Evolutionary conservation across 2,888 invertebrate species (phyloP), one percentile per base, ranked within the genome.

Genomic region (Apodemia zela): DNA sequence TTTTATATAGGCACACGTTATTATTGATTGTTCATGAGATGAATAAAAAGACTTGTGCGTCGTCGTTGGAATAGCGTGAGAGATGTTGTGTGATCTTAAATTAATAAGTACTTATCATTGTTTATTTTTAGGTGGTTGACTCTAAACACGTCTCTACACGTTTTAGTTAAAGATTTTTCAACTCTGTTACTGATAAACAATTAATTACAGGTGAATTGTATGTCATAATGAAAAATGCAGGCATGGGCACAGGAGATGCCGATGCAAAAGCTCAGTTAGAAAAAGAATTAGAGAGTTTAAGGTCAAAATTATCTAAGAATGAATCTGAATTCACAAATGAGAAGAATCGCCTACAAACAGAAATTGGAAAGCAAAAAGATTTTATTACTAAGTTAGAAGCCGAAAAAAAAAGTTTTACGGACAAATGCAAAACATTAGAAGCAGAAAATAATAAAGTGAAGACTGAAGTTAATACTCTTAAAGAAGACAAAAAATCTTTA

Each of bases 401-500:
- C 49, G 93, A 93, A 70, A 91, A 90, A 72, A 82, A 83, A 65
- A 83, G 82, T 61, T 74, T 81, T 64, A 66, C 71, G 61, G 81
- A 79, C 59, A 88, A 87, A 74, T 78, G 73, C 66, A 87, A 82
- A 76, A 72, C 75, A 63, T 69, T 83, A 66, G 85, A 92, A 78
- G 82, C 84, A 67, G 83, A 87, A 72, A 93, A 78, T 72, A 87
- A 72, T 75, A 89, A 82, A 74, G 79, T 71, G 70, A 73, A 68
- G 69, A 84, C 74, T 75, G 92, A 86, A 72, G 89, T 73, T 71
- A 94, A 92, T 81, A 89, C 92, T 65, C 79, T 95, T 33, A 94
- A 94, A 73, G 93, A 94, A 66, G 95, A 95, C 70, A 95, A 94
- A 71, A 93, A 93, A 67, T 91, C 87, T 62, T 79, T 96, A 66